Evolutionary conservation across 2,888 invertebrate genomes (phyloP), one percentile per base, ranked within the genome.

Genomic region (Parelbella ahira): DNA sequence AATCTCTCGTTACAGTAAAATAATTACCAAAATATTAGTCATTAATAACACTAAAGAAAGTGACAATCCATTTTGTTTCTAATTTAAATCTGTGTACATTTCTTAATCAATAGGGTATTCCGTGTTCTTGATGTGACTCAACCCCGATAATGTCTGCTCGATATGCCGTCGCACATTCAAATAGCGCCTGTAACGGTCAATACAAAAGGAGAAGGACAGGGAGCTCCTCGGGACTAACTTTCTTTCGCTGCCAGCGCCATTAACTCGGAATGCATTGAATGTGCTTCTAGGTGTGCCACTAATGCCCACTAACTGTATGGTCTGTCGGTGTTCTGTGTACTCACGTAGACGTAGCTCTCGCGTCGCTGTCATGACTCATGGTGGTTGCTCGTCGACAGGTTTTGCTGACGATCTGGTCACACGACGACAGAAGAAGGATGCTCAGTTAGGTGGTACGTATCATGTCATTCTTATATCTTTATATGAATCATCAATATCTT

Each of bases 381-480:
- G 11, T 32, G 8, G 15, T 33, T 45, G 9, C 57, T 43, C 25
- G 47, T 64, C 47, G 11, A 56, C 78, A 88, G 88, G 88, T 70
- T 86, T 88, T 78, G 86, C 86, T 59, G 88, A 88, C 59, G 88
- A 88, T 64, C 65, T 86, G 60, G 88, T 88, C 50, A 87, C 86
- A 13, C 76, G 87, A 68, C 74, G 88, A 69, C 87, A 86, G 55
- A 88, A 88, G 60, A 88, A 88, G 63, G 84, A 88, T 67, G 82
- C 87, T 54, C 87, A 82, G 68, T 70, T 88, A 51, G 88, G 88
- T 65, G 88, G 88, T 88, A 47, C 68, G 80, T 71, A 36, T 7
- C 1, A 9, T 27, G 8, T 12, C 12, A 12, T 12, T 7, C 1
- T 33, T 19, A n/a, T n/a, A n/a, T n/a, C n/a, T n/a, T n/a, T n/a